These are phyloP conservation scores for Nesoenas mayeri DNA, from an alignment of 2,113 vertebrate species.

Conservation along the genomic window DNA sequence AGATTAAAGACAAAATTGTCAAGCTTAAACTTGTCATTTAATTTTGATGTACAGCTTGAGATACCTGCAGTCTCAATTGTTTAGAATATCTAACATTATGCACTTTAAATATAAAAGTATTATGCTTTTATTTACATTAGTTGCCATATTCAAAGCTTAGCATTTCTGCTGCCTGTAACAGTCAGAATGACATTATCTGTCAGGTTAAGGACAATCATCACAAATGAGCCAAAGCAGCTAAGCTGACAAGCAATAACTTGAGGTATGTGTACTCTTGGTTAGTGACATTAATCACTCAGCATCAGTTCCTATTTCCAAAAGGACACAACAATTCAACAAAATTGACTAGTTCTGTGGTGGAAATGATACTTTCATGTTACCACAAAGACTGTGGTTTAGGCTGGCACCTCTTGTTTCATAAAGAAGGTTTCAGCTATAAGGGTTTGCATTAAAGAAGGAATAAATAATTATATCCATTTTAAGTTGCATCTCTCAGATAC, in stretches of 20 bases:
- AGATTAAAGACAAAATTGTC: background rate
- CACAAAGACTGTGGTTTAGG: background rate
- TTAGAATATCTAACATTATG: background rate
- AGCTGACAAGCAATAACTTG: background rate
- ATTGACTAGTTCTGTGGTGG: background rate
- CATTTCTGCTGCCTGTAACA: background rate
- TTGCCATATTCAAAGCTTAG: background rate
- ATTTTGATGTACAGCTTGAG: background rate
- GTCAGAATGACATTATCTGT: background rate
- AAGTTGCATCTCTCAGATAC: background rate
- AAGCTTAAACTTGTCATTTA: background rate
- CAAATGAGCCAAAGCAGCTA: background rate
- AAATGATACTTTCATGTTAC: background rate
- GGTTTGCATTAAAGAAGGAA: background rate
- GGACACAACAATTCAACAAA: background rate
- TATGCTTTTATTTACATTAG: background rate
- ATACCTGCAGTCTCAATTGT: background rate
- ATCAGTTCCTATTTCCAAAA: background rate
- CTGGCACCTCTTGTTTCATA: background rate
- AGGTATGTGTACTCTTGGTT: background rate
- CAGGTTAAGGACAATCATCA: background rate
- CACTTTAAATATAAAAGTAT: background rate
- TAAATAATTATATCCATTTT: background rate
- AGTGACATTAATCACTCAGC: background rate
- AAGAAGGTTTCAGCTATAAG: background rate